Conservation (phyloP, 2,888 invertebrate species). For the Xestia c-nigrum region DNA sequence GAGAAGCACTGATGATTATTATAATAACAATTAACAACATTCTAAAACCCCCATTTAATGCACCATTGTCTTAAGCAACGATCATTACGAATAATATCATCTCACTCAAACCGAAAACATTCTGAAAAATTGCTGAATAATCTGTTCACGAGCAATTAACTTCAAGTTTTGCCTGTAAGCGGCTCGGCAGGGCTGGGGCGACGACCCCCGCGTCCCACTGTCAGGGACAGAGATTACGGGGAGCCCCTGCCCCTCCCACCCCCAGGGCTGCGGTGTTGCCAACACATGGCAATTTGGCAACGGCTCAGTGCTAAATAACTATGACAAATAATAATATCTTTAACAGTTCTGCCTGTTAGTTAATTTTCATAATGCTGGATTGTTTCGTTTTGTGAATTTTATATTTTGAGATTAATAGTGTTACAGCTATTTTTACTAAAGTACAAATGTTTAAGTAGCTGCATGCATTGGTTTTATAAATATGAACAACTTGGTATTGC, state of each 20-base stretch:
- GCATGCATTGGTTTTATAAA: not conserved
- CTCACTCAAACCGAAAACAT: conserved; percentile 45
- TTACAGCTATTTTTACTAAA: not conserved
- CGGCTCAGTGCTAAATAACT: conserved; percentile 58
- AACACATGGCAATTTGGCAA: conserved; percentile 67
- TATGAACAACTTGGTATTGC: not conserved
- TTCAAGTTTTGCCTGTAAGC: conserved; percentile 60
- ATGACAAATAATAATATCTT: conserved; percentile 65
- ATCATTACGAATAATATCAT: conserved; percentile 30
- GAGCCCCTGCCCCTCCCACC: conserved; percentile 24
- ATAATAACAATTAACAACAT: conserved; percentile 11
- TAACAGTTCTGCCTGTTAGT: conserved; percentile 53
- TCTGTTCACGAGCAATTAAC: conserved; percentile 67
- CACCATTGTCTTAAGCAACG: conserved; percentile 8
- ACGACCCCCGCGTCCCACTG: conserved; percentile 59
- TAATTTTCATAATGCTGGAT: conserved; percentile 52
- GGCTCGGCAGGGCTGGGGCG: conserved; percentile 50
- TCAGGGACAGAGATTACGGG: conserved; percentile 66
- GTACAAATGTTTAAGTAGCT: not conserved
- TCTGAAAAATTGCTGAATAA: conserved; percentile 69
- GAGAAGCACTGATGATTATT: not conserved
- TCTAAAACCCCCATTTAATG: not conserved
- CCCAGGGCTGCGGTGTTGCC: conserved; percentile 59
- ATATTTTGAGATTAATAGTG: not conserved
- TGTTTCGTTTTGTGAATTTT: conserved; percentile 23